Conservation (phyloP, 2,797 vertebrate species). For the Epinephelus awoara region DNA sequence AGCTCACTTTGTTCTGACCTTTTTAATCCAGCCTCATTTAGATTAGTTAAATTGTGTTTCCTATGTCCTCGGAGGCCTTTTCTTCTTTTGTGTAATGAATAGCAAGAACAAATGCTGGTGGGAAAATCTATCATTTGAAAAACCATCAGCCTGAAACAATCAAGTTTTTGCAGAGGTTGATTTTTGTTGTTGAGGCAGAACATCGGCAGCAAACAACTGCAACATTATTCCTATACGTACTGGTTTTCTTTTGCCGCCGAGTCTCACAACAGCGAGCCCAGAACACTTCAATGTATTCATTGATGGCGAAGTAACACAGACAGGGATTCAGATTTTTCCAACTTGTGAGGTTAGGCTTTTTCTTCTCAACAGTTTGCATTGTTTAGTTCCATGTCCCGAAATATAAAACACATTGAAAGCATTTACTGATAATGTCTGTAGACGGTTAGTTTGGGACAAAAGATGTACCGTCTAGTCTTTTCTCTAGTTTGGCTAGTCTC, state of each 20-base stretch:
- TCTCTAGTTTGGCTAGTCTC: not conserved
- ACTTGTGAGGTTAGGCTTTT: conserved; percentile 29
- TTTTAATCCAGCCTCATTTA: conserved; percentile 62
- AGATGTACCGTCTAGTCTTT: not conserved
- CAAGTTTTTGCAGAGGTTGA: conserved; percentile 5
- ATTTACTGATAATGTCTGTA: not conserved
- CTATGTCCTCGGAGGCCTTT: conserved; percentile 30
- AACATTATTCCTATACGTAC: not conserved
- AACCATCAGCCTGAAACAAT: conserved; percentile 35
- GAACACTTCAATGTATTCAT: conserved; percentile 5
- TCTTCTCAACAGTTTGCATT: not conserved
- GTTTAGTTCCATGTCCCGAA: not conserved
- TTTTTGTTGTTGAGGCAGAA: conserved; percentile 23
- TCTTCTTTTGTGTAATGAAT: conserved; percentile 43
- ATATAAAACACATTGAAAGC: not conserved
- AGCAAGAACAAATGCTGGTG: conserved; percentile 35
- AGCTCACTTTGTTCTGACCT: conserved; percentile 53
- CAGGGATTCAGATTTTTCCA: conserved; percentile 8
- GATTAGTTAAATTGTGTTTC: conserved; percentile 64
- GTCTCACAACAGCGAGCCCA: conserved; percentile 13
- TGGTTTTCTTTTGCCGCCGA: conserved; percentile 7
- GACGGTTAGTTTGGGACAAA: not conserved
- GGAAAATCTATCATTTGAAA: conserved; percentile 52
- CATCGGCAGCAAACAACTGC: conserved; percentile 18
- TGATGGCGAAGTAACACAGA: not conserved